Conservation (phyloP, 2,797 vertebrate genomes). For the Salarias fasciatus region DNA sequence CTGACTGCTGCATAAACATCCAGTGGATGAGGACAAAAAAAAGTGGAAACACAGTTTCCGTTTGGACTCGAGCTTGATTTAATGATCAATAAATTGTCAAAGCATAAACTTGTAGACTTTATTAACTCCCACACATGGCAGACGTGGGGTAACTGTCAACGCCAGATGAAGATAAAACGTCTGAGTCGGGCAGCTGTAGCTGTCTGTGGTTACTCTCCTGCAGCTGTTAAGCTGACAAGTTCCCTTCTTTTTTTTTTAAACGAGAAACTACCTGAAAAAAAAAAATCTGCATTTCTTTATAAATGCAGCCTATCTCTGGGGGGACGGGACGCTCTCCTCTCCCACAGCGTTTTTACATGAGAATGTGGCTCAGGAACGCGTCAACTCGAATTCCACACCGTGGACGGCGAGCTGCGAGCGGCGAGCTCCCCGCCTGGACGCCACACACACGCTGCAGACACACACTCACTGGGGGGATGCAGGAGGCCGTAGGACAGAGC, state of each 20-base stretch:
- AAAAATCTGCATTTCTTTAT: constrained; percentile 1
- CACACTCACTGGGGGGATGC: constrained; percentile 91
- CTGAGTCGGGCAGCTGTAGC: background rate
- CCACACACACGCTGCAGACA: constrained; percentile 23
- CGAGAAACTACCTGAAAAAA: constrained; percentile 7
- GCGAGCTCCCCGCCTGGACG: no score
- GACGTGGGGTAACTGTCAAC: background rate
- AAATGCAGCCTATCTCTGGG: constrained; percentile 1
- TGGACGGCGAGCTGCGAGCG: constrained; percentile 10
- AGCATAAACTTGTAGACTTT: no score
- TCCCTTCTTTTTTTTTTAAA: constrained; percentile 17
- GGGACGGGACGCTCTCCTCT: background rate
- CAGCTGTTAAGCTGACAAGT: constrained; percentile 6
- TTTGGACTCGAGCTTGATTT: no score
- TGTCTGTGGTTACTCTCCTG: background rate
- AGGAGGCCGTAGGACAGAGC: constrained; percentile 88
- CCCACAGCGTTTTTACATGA: constrained; percentile 31
- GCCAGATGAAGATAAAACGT: background rate
- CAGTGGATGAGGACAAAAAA: no score
- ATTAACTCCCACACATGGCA: background rate
- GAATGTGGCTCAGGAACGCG: constrained; percentile 47
- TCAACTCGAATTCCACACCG: constrained; percentile 56
- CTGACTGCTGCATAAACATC: background rate
- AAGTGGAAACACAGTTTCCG: no score
- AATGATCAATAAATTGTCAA: no score